Base-by-base conservation (phyloP, 1,140 invertebrate genomes). In the Ephestia elutella region DNA sequence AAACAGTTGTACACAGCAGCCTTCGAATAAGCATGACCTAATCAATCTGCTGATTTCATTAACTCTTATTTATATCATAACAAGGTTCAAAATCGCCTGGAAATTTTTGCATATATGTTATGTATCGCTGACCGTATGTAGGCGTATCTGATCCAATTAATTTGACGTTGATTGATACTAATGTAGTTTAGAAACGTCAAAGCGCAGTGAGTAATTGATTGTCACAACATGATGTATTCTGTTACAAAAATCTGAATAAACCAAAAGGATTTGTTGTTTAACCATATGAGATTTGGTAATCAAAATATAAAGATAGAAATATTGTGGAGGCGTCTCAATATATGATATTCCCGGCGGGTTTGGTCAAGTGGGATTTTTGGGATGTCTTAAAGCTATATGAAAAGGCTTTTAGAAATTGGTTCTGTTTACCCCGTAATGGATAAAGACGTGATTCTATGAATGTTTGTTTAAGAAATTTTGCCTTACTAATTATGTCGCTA, bases 131-230 rank as follows among this genome's bases (percentile, higher is more conserved):
- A 57, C 49, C 49, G 38, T 15, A 51, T 32, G 73, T 79, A 72
- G 74, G 75, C 66, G 68, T 81, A 78, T 78, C 75, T 71, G 78
- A 77, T 82, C 73, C 82, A 82, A 82, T 85, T 81, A 82, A 82
- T 80, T 59, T 70, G 80, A 85, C 82, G 69, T 78, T 85, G 82
- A 85, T 85, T 78, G 82, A 85, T 85, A 75, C 78, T 81, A 85
- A 82, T 82, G 80, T 78, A 68, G 67, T 73, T 70, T 62, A 44
- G 68, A 70, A 66, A 72, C 66, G 73, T 71, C 73, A 68, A 58
- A 58, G 49, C 68, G 38, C 66, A 50, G 59, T 67, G 74, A 75
- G 65, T 82, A 78, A 83, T 77, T 79, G 76, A 80, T 79, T 80
- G 78, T 80, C 75, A 80, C 73, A 82, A 82, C 75, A 79, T 35